These are phyloP conservation scores for Lasioglossum baleicum DNA, from an alignment of 1,140 invertebrate genomes.

Conservation along the genomic window DNA sequence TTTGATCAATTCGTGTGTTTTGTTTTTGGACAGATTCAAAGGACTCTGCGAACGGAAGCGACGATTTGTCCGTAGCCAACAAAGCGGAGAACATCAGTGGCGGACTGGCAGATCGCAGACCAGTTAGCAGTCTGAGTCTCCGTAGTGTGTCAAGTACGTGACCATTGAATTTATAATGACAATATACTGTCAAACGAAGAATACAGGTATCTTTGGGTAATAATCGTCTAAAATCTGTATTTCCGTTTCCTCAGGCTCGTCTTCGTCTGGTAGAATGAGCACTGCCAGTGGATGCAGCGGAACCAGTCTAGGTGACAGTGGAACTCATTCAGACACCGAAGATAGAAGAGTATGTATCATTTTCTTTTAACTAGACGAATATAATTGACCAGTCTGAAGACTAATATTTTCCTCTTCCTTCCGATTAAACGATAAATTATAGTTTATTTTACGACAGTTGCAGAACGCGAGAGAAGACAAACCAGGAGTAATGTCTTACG, in stretches of 20 bases:
- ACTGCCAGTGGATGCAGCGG: conserved; percentile 87
- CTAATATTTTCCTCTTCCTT: too few species aligned
- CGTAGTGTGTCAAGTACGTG: conserved; percentile 85
- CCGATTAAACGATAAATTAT: too few species aligned
- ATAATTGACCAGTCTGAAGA: too few species aligned
- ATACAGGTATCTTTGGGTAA: not conserved
- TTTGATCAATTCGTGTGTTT: not conserved
- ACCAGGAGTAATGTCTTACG: conserved; percentile 73
- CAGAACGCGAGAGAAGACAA: conserved; percentile 72
- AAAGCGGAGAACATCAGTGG: conserved; percentile 69
- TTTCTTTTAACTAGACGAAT: not conserved
- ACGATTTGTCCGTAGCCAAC: conserved; percentile 54
- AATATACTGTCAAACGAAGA: too few species aligned
- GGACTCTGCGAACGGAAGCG: conserved; percentile 55
- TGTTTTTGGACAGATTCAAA: conserved; percentile 65
- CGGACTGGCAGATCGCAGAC: conserved; percentile 79
- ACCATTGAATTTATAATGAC: not conserved
- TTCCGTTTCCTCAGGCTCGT: conserved; percentile 81
- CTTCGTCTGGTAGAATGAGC: conserved; percentile 89
- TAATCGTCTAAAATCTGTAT: not conserved
- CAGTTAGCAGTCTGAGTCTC: conserved; percentile 87
- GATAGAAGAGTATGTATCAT: conserved; percentile 83
- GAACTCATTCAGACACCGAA: conserved; percentile 90
- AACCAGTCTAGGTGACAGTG: conserved; percentile 89
- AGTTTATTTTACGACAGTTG: conserved; percentile 43